These are phyloP conservation scores for Eubasilissa splendida DNA, from an alignment of 2,888 invertebrate species.

Conservation along the genomic window DNA sequence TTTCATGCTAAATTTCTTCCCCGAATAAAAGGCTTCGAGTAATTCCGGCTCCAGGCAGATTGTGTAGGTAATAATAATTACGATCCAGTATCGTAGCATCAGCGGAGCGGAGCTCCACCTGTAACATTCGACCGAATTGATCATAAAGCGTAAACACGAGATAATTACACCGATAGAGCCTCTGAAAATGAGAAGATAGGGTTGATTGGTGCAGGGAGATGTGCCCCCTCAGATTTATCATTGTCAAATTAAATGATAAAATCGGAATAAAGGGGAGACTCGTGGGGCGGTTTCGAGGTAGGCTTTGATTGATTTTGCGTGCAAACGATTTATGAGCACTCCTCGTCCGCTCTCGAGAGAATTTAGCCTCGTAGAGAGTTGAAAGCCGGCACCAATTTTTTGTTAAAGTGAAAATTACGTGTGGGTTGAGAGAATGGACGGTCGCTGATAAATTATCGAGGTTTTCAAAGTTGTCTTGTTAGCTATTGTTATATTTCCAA, in stretches of 20 bases:
- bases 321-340: constrained; percentile 41
- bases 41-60: no score
- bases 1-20: no score
- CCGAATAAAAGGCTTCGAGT: no score
- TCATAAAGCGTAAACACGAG: constrained; percentile 13
- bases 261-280: constrained; percentile 34
- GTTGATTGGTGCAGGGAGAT: not conserved
- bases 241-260: constrained; percentile 41
- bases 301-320: constrained; percentile 43
- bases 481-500: no score
- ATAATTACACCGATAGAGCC: constrained; percentile 17
- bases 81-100: no score
- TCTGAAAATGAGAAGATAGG: constrained; percentile 1
- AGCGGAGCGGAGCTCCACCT: not conserved
- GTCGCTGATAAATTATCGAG: constrained; percentile 3
- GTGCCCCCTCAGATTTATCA: constrained; percentile 20
- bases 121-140: not conserved
- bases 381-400: not conserved
- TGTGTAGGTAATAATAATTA: no score
- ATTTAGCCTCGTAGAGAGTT: constrained; percentile 11
- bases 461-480: constrained; percentile 5
- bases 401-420: constrained; percentile 18
- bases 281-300: constrained; percentile 4
- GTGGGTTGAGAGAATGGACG: not conserved
- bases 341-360: constrained; percentile 22